phyloP scores from a whole-genome alignment of 2,113 vertebrate species.

The Suricata suricatta region DNA sequence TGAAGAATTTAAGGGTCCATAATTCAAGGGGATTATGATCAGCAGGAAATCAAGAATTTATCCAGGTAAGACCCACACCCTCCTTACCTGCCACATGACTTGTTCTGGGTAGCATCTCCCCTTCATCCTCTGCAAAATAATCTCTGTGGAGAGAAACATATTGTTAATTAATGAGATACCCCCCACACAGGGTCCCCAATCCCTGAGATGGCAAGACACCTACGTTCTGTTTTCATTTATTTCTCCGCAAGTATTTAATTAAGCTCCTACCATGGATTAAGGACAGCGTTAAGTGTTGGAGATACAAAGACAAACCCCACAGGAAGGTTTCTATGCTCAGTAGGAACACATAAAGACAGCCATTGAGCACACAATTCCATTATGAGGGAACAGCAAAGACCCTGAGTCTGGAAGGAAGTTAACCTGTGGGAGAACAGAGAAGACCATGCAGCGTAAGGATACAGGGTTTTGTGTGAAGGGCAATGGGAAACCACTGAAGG shows the following conservation, averaged over 20 bases:
- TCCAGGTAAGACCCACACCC: not conserved
- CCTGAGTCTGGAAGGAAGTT: not conserved
- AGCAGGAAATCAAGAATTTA: not conserved
- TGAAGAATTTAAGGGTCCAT: not conserved
- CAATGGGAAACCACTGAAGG: not conserved
- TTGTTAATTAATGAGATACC: not conserved
- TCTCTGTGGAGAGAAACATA: conserved; percentile 77
- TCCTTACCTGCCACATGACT: conserved; percentile 75
- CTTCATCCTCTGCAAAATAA: conserved; percentile 70
- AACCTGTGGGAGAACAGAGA: not conserved
- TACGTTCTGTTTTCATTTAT: not conserved
- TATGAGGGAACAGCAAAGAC: not conserved
- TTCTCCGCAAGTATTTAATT: not conserved
- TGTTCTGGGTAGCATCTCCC: conserved; percentile 62
- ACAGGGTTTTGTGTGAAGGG: not conserved
- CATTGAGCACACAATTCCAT: not conserved
- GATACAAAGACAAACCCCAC: not conserved
- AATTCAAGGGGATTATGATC: not conserved
- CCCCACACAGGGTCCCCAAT: not conserved
- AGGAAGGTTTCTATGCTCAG: not conserved
- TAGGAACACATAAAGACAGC: not conserved
- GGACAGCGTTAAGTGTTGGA: not conserved
- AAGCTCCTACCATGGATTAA: not conserved
- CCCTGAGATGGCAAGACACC: not conserved
- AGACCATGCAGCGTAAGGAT: not conserved